Evolutionary conservation across 53 echinoderm and acorn worm species (phyloP), one percentile per base, ranked within the genome.

Genomic region (Actinopyga echinites): DNA sequence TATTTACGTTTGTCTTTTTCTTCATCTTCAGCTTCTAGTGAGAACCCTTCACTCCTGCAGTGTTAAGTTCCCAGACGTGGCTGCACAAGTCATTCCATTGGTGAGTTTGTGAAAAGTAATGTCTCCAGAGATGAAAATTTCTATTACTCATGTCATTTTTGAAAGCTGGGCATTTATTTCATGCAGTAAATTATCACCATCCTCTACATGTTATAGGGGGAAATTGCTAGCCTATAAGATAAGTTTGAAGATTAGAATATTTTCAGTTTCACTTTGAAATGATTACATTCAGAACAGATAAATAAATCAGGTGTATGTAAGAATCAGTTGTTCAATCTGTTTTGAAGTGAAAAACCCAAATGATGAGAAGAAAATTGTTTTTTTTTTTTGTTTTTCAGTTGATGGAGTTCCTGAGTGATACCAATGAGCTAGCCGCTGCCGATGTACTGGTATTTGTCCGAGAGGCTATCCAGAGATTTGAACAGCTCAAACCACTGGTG

Each of bases 321-420:
- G 17, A 15, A 7, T 4, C 11, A 13, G 44, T 44, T 6, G 15
- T 15, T 49, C 49, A 13, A 49, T 49, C 13, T 2, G 13, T 49
- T 49, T 49, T 49, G 13, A 49, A 1, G 40, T 49, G 9, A 49
- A 49, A 15, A 15, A 15, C 15, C 17, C 17, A 0, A 49, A 17
- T 49, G 17, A 15, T 49, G 40, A 40, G 40, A 49, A 6, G 2
- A 15, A 21, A 11, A 23, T 8, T 24, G n/a, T 59, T 58, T 10
- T 64, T 2, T 65, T 5, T 35, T 58, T 52, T 32, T 26, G 22
- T 30, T 61, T 56, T 56, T 60, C 77, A 97, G 99, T 77, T 97
- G 89, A 97, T 97, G 99, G 94, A 97, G 58, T 97, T 97, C 92
- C 80, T 97, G 83, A 97, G 94, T 85, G 99, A 97, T 53, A 95